Base-by-base conservation (phyloP, 2,888 invertebrate species). In the Coelopa pilipes region DNA sequence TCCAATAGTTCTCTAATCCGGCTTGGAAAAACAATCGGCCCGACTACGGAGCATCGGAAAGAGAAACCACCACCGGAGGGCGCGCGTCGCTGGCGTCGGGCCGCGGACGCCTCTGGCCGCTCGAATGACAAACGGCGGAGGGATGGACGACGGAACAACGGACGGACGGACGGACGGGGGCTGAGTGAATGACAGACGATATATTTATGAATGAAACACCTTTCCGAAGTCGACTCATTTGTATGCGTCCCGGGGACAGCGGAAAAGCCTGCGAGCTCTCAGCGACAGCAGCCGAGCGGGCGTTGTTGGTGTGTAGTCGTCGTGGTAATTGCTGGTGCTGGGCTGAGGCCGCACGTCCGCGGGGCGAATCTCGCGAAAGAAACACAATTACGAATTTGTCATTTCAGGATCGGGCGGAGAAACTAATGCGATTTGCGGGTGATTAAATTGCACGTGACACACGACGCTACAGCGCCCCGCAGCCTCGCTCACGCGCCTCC, bases 161-260 rank as follows among this genome's bases (percentile, higher is more conserved):
- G 57, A 69, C 46, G 17, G 24, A 60, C 60, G 11, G 60, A 59
- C 63, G 47, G 47, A 63, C 45, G 45, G 7, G 55, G 57, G 60
- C 46, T 15, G 49, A 50, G 50, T 11, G 62, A 60, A 5, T 45
- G 13, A 49, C n/a, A 71, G 17, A 45, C 46, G 71, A 65, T 59
- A 69, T 59, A 59, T 69, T 69, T 71, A 71, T 71, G 71, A 71
- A 71, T 71, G 71, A 71, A 71, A 55, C 65, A 63, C 50, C 21
- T 55, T 71, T 19, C 3, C 46, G 57, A 65, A 53, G 34, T 15
- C 68, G 21, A 62, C 19, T 62, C 46, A 71, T 71, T 65, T 65
- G 53, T 63, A 59, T 49, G 55, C 55, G 55, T 62, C 50, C 53
- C 62, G 55, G 45, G 53, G 71, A 71, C 71, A 55, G 67, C 67